Percentiles rank a stretch among this genome's conserved stretches.
Conservation (phyloP, 2,888 invertebrate genomes). For the Acronicta alni region DNA sequence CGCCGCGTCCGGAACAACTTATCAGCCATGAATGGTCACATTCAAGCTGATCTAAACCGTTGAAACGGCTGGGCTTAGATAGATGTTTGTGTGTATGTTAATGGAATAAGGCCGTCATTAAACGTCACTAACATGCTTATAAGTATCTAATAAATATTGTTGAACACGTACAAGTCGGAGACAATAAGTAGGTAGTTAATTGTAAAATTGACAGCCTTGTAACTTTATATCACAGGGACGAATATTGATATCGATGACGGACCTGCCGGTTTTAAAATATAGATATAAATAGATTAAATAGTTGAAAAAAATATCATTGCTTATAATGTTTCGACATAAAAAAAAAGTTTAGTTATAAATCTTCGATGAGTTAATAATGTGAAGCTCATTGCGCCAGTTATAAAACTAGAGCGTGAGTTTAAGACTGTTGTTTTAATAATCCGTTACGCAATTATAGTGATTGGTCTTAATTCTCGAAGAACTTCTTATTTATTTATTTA, state of each 20-base stretch:
- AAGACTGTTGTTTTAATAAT: constrained; percentile 56
- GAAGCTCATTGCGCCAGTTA: constrained; percentile 47
- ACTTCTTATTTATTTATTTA: no score
- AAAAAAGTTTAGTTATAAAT: constrained; percentile 32
- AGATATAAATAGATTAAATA: no score
- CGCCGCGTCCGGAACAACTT: neutral
- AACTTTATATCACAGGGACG: neutral
- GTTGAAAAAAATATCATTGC: neutral
- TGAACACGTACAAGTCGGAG: constrained; percentile 6
- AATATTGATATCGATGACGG: no score
- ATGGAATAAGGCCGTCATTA: neutral
- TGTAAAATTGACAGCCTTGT: constrained; percentile 5
- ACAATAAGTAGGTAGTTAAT: constrained; percentile 11
- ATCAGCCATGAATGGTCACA: neutral
- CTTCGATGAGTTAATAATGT: constrained; percentile 34
- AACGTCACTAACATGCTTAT: neutral
- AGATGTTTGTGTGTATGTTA: constrained; percentile 16
- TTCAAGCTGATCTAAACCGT: neutral
- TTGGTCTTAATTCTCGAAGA: constrained; percentile 62
- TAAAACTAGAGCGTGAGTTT: constrained; percentile 49
- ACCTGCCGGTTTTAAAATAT: no score
- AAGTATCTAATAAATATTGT: constrained; percentile 9
- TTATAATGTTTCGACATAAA: neutral
- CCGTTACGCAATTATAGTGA: constrained; percentile 69
- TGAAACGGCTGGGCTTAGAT: neutral